phyloP scores from a whole-genome alignment of 2,888 invertebrate genomes.

The Temnothorax ravouxi region DNA sequence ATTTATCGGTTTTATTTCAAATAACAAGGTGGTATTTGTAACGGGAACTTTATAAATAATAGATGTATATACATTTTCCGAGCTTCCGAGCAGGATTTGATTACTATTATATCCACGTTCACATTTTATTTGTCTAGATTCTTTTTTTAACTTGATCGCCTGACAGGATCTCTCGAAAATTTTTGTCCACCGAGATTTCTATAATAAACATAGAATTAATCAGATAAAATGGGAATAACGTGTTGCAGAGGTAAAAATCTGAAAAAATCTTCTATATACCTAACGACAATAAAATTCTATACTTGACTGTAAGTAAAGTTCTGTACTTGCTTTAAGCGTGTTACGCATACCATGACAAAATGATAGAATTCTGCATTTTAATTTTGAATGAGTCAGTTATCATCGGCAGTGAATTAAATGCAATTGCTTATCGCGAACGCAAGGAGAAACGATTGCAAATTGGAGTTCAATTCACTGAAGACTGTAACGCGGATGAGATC shows the following conservation, averaged over 20 bases:
- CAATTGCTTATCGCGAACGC: not conserved
- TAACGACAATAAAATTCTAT: not conserved
- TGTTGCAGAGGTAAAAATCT: not conserved
- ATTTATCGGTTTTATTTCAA: not conserved
- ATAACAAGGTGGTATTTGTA: not conserved
- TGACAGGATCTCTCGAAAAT: not conserved
- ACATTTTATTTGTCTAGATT: not conserved
- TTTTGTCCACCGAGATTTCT: not conserved
- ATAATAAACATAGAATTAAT: constrained; percentile 7
- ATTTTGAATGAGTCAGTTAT: not conserved
- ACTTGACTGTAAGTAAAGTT: not conserved
- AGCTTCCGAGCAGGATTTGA: not conserved
- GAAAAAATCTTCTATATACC: not conserved
- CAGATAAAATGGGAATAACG: not conserved
- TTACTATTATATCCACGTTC: not conserved
- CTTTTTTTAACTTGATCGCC: not conserved
- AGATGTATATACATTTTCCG: not conserved
- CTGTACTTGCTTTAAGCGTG: not conserved
- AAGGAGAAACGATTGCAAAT: constrained; percentile 26
- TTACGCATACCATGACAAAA: not conserved
- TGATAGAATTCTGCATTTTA: not conserved
- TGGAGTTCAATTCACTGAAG: constrained; percentile 12
- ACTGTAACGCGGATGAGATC: not conserved
- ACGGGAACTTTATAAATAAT: not conserved
- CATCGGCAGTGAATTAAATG: not conserved